Conservation (phyloP, 1,140 invertebrate species). For the Drosophila rhopaloa region DNA sequence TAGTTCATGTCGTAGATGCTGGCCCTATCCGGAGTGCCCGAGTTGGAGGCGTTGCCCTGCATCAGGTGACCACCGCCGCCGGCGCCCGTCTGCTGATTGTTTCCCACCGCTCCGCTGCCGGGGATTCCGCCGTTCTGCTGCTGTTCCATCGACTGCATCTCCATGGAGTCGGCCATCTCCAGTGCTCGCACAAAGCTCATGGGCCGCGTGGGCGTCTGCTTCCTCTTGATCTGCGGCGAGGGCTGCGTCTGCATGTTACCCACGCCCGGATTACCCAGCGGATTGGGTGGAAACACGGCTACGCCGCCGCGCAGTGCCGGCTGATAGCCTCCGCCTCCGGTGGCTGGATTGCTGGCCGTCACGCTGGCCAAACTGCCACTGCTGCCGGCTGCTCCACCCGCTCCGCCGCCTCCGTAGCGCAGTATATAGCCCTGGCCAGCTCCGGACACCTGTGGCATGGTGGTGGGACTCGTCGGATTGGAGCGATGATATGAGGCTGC, state of each 20-base stretch:
- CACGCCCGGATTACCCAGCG: slow-evolving; percentile 74
- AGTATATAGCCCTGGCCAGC: slow-evolving; percentile 71
- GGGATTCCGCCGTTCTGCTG: slow-evolving; percentile 64
- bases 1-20: slow-evolving; percentile 98
- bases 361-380: slow-evolving; percentile 70
- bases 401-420: slow-evolving; percentile 64
- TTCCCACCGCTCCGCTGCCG: slow-evolving; percentile 65
- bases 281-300: slow-evolving; percentile 88
- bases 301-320: slow-evolving; percentile 88
- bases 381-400: slow-evolving; percentile 46
- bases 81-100: slow-evolving; percentile 41
- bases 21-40: slow-evolving; percentile 91
- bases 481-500: slow-evolving; percentile 88
- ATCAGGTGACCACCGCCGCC: slow-evolving; percentile 11
- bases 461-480: slow-evolving; percentile 91
- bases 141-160: slow-evolving; percentile 86
- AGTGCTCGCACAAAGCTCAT: slow-evolving; percentile 96
- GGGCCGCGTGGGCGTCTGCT: slow-evolving; percentile 88
- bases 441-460: slow-evolving; percentile 85
- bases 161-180: slow-evolving; percentile 94
- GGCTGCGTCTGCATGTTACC: slow-evolving; percentile 81
- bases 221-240: slow-evolving; percentile 89
- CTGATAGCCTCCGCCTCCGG: slow-evolving; percentile 85
- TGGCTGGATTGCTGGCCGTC: slow-evolving; percentile 35
- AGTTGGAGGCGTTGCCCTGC: slow-evolving; percentile 75